A percentile compares a stretch with the other conserved stretches of the same genome.
Evolutionary conservation across 2,888 invertebrate genomes (phyloP).

Genomic region (Chymomyza amoena): DNA sequence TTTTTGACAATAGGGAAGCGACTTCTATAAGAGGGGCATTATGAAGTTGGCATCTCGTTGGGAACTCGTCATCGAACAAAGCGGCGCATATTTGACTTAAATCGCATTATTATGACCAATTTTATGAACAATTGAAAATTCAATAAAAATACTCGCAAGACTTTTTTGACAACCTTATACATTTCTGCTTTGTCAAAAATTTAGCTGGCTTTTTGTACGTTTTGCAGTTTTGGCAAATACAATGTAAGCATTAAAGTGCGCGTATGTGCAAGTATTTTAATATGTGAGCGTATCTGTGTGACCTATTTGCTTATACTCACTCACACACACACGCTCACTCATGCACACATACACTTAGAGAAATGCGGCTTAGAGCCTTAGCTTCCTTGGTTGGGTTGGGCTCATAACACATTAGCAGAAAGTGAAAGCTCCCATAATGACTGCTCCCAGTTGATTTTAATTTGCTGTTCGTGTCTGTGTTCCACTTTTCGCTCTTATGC

Average conservation of each 20-base stretch:
- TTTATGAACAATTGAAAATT: too few species aligned
- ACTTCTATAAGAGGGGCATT: too few species aligned
- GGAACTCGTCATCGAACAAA: too few species aligned
- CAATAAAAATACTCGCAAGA: too few species aligned
- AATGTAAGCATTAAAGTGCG: constrained; percentile 59
- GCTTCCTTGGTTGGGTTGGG: constrained; percentile 7
- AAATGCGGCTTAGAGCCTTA: background rate
- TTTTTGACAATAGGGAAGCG: too few species aligned
- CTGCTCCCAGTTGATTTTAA: constrained; percentile 74
- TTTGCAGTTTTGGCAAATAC: constrained; percentile 52
- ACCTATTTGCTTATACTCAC: constrained; percentile 67
- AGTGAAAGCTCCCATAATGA: constrained; percentile 73
- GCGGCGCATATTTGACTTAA: too few species aligned
- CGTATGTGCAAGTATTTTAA: background rate
- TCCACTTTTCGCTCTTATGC: constrained; percentile 51
- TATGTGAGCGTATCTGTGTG: constrained; percentile 40
- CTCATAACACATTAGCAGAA: constrained; percentile 71
- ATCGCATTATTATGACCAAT: too few species aligned
- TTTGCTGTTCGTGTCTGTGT: constrained; percentile 66
- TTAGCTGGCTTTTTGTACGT: background rate
- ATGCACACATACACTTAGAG: constrained; percentile 5
- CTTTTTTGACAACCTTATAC: too few species aligned
- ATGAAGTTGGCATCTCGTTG: too few species aligned
- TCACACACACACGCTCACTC: constrained; percentile 45
- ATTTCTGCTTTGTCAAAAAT: background rate